These are phyloP conservation scores for Sarcoramphus papa DNA, from an alignment of 2,797 vertebrate species.

Conservation along the genomic window DNA sequence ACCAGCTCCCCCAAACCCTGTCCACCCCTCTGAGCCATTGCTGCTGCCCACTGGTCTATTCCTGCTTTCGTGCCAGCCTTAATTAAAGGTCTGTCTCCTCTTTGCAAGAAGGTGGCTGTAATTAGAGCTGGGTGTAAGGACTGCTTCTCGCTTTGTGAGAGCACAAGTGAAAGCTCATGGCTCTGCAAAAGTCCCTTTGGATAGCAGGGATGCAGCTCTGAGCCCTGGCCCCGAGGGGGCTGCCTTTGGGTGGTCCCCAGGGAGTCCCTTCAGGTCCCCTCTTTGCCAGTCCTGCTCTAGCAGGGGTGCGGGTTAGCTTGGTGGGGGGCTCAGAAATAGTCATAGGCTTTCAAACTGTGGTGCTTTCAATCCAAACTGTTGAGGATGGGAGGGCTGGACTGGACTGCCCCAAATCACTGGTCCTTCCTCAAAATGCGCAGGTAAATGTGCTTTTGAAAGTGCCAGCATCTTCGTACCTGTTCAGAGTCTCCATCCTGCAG, in stretches of 20 bases:
- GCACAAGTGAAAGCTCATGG: not conserved
- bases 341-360: not conserved
- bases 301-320: not conserved
- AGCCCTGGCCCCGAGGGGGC: accelerated
- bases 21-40: not conserved
- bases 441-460: not conserved
- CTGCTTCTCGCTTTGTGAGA: not conserved
- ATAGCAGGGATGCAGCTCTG: not conserved
- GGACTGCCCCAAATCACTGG: not conserved
- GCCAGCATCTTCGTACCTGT: not conserved
- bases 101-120: not conserved
- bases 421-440: not conserved
- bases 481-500: not conserved
- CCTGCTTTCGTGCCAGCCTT: not conserved
- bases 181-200: not conserved
- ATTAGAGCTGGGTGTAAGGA: too few species aligned
- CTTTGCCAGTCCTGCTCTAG: not conserved
- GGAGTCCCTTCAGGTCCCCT: not conserved
- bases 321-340: not conserved
- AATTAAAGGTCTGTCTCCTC: not conserved
- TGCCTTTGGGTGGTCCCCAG: not conserved
- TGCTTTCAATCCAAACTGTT: not conserved
- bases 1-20: not conserved
- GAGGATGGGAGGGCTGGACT: too few species aligned
- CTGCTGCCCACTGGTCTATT: not conserved